Evolutionary conservation across 2,797 vertebrate genomes (phyloP).

Genomic region (Meriones psammophilus): DNA sequence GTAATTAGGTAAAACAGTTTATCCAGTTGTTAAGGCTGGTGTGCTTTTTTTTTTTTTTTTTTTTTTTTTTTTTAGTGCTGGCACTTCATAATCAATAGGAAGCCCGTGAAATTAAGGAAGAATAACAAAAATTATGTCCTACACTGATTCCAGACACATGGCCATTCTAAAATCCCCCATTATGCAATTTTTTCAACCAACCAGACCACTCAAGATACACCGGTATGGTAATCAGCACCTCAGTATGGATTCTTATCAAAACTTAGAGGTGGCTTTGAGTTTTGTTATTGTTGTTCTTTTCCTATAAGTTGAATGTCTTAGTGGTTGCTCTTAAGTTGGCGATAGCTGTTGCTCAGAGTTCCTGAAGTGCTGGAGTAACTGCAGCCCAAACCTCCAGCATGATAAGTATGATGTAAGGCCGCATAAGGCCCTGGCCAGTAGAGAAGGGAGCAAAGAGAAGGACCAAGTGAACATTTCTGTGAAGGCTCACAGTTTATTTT

Average conservation of each 20-base stretch:
- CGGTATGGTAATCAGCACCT: too few species aligned
- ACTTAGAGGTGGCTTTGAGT: background rate
- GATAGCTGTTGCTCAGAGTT: background rate
- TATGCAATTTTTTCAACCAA: background rate
- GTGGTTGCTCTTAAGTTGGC: background rate
- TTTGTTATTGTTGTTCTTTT: slow-evolving; percentile 19
- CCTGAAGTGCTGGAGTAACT: background rate
- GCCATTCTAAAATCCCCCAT: background rate
- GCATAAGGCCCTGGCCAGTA: background rate
- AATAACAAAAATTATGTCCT: background rate
- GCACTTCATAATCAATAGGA: background rate
- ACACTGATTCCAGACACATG: background rate
- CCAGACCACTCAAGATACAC: background rate
- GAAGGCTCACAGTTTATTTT: slow-evolving; percentile 15
- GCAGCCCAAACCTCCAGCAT: background rate
- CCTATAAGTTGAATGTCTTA: background rate
- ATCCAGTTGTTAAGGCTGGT: background rate
- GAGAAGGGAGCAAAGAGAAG: background rate
- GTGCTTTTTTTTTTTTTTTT: too few species aligned
- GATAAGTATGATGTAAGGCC: background rate
- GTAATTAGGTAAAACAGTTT: background rate
- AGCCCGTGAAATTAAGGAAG: background rate
- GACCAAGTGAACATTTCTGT: background rate
- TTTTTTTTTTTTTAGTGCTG: background rate
- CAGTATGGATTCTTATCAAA: background rate